Conservation (phyloP, 2,888 invertebrate genomes). For the Hyposoter dolosus region DNA sequence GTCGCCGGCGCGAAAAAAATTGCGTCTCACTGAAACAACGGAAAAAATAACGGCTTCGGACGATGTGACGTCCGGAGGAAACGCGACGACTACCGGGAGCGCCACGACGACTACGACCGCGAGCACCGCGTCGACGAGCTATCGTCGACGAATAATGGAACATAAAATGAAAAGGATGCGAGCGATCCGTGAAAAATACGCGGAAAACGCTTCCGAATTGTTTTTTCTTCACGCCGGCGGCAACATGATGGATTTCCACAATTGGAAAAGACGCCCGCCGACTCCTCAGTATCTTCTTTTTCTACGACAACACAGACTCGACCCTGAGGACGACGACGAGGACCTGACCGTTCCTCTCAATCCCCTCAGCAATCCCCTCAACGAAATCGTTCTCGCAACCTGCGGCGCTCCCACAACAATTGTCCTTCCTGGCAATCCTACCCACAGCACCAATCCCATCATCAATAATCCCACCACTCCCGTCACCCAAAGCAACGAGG, state of each 20-base stretch:
- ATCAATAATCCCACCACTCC: conserved; percentile 61
- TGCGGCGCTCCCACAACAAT: conserved; percentile 49
- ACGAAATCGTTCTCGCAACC: conserved; percentile 70
- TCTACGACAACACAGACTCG: conserved; percentile 90
- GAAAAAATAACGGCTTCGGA: conserved; percentile 80
- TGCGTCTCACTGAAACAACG: conserved; percentile 83
- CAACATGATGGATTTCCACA: conserved; percentile 94
- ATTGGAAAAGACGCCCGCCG: conserved; percentile 93
- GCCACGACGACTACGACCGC: conserved; percentile 42
- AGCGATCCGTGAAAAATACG: conserved; percentile 90
- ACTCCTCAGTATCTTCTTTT: conserved; percentile 91
- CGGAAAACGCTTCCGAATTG: conserved; percentile 93
- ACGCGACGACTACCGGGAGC: conserved; percentile 53
- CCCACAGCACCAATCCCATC: conserved; percentile 13
- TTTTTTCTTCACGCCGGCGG: conserved; percentile 95
- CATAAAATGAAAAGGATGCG: conserved; percentile 90
- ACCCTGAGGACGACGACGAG: conserved; percentile 87
- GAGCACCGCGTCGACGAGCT: conserved; percentile 72
- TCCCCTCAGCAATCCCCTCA: conserved; percentile 57
- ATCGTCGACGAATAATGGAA: conserved; percentile 89
- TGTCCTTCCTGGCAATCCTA: conserved; percentile 48
- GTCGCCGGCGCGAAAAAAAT: conserved; percentile 85
- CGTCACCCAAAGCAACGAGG: conserved; percentile 85
- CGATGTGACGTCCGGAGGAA: conserved; percentile 31
- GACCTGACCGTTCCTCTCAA: conserved; percentile 80